phyloP scores from a whole-genome alignment of 1,140 invertebrate species.

The Drosophila cardini region DNA sequence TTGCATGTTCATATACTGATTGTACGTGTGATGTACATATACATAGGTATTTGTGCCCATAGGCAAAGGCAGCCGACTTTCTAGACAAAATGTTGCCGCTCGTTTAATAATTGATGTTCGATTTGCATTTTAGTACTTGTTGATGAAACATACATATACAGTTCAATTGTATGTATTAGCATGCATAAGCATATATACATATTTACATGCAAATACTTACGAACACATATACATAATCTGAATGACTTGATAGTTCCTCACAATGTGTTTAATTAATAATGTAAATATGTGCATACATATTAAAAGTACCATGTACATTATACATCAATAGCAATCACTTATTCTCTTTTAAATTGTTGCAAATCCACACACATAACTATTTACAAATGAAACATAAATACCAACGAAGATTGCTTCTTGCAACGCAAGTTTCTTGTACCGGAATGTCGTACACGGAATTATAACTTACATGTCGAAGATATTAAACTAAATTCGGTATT shows the following conservation, averaged over 20 bases:
- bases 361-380: constrained; percentile 26
- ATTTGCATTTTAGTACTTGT: constrained; percentile 29
- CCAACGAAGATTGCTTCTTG: constrained; percentile 5
- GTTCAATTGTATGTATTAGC: constrained; percentile 5
- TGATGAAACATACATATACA: constrained; percentile 28
- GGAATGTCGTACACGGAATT: not conserved
- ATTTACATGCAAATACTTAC: constrained; percentile 22
- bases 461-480: constrained; percentile 40
- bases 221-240: constrained; percentile 20
- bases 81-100: not conserved
- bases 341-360: constrained; percentile 15
- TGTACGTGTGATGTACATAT: not conserved
- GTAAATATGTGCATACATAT: constrained; percentile 12
- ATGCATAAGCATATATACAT: constrained; percentile 10
- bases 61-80: not conserved
- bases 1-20: constrained; percentile 7
- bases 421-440: not conserved
- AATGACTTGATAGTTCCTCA: constrained; percentile 10
- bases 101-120: not conserved
- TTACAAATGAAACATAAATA: constrained; percentile 25
- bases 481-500: constrained; percentile 33
- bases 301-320: constrained; percentile 7
- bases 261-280: not conserved
- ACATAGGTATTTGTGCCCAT: not conserved
- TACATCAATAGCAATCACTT: constrained; percentile 22